phyloP scores from a whole-genome alignment of 2,888 invertebrate species.

The Phortica magna region DNA sequence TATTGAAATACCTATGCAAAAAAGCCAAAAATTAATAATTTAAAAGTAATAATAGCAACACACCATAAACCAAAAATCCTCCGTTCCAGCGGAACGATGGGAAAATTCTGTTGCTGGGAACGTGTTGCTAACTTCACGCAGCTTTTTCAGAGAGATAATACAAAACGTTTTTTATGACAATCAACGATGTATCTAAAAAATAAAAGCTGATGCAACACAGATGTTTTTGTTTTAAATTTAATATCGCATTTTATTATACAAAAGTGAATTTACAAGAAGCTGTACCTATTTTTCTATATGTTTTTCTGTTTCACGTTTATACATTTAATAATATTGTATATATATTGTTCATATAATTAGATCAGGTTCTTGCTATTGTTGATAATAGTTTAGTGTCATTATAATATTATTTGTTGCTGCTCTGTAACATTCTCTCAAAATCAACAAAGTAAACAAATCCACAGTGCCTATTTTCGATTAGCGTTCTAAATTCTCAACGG shows the following conservation, averaged over 20 bases:
- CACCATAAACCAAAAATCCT: too few species aligned
- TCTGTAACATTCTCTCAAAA: constrained; percentile 46
- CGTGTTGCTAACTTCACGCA: too few species aligned
- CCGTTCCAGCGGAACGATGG: too few species aligned
- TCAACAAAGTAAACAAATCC: constrained; percentile 66
- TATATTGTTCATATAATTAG: constrained; percentile 47
- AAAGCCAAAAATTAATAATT: too few species aligned
- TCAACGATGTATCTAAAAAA: not conserved
- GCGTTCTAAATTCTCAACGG: constrained; percentile 18
- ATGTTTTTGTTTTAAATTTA: constrained; percentile 46
- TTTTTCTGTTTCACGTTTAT: constrained; percentile 47
- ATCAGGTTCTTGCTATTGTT: constrained; percentile 29
- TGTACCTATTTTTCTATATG: constrained; percentile 48
- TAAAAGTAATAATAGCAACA: too few species aligned
- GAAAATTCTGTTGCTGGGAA: too few species aligned
- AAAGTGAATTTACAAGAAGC: constrained; percentile 69
- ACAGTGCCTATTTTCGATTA: constrained; percentile 51
- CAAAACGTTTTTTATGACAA: too few species aligned
- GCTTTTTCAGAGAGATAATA: too few species aligned
- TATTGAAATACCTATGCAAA: too few species aligned
- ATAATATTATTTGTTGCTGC: constrained; percentile 36
- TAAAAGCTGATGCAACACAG: not conserved
- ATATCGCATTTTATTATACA: constrained; percentile 66
- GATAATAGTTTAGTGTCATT: constrained; percentile 37
- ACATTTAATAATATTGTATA: constrained; percentile 53